Base-by-base conservation (phyloP, 1,140 invertebrate species). In the Campoletis sonorensis region DNA sequence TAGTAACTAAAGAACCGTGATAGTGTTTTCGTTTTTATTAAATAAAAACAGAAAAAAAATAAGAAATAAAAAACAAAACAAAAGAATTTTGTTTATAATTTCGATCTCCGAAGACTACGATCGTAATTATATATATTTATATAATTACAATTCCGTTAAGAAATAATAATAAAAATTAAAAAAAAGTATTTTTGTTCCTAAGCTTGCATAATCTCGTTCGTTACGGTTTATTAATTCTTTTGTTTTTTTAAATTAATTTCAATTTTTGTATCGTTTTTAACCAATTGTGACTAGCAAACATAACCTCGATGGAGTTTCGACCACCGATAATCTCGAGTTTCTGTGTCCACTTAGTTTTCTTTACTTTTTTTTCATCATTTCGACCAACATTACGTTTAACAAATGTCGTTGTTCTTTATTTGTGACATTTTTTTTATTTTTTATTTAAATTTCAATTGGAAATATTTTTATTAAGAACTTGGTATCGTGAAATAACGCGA, bases 271-370 rank as follows among this genome's bases (percentile, higher is more conserved):
- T 72, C 86, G 86, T 80, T 80, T 86, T 88, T 45, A 90, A 89
- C 89, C 89, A 91, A 92, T 91, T 91, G 89, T 91, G 90, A 92
- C 90, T 91, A 92, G 88, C 88, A 92, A 92, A 90, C 90, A 86
- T 90, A 90, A 90, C 87, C 49, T 85, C 85, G 87, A 87, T 83
- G 87, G 72, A 23, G 86, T 86, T 81, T 87, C 84, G 83, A 80
- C 81, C 89, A 86, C 83, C 87, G 86, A 89, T 88, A 49, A 78
- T 77, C 72, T 77, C 64, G 54, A 54, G 45, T 76, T 67, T 67
- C 23, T 26, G 81, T 80, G 71, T 83, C 61, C 79, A 51, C 18
- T 83, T 79, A 75, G 81, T 72, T 77, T 77, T 81, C 76, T 82
- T n/a, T n/a, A n/a, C n/a, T 73, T 3, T 70, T 33, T 7, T 18